Percentiles rank a stretch among this genome's conserved stretches.
Evolutionary conservation across 2,113 vertebrate species (phyloP).

Genomic region (Turnix velox): DNA sequence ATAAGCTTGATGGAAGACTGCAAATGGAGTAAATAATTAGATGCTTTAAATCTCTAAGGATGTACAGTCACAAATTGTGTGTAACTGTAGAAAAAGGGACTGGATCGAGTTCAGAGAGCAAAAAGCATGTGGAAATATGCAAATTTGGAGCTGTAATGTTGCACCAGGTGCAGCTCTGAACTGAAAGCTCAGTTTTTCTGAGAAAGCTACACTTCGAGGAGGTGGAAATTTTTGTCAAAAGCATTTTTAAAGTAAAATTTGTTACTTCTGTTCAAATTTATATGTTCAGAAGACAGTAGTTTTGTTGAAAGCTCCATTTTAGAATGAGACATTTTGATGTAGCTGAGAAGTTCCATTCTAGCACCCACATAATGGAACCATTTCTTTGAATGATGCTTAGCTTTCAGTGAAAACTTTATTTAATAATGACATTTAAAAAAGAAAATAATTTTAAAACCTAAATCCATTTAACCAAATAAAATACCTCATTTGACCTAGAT

Average conservation of each 20-base stretch:
- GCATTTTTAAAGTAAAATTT: neutral
- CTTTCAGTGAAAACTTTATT: neutral
- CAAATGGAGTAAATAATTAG: neutral
- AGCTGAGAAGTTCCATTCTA: neutral
- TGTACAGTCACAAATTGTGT: neutral
- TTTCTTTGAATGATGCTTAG: neutral
- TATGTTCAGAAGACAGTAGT: neutral
- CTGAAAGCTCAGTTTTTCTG: neutral
- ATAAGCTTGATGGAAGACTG: neutral
- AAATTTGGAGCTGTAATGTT: neutral
- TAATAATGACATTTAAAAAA: neutral
- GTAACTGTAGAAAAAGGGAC: neutral
- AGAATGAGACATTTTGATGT: neutral
- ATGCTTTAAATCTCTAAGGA: neutral
- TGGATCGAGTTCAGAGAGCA: fast-evolving
- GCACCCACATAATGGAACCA: neutral
- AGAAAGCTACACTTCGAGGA: neutral
- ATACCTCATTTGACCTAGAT: neutral
- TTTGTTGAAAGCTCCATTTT: neutral
- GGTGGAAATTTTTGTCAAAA: neutral
- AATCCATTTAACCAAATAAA: neutral
- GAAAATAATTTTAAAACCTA: neutral
- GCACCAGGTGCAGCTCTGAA: neutral
- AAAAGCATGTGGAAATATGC: neutral
- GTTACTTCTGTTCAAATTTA: neutral